A percentile compares a stretch with the other conserved stretches of the same genome.
These are phyloP conservation scores for Drosophila birchii DNA, from an alignment of 2,888 invertebrate genomes.

Conservation along the genomic window DNA sequence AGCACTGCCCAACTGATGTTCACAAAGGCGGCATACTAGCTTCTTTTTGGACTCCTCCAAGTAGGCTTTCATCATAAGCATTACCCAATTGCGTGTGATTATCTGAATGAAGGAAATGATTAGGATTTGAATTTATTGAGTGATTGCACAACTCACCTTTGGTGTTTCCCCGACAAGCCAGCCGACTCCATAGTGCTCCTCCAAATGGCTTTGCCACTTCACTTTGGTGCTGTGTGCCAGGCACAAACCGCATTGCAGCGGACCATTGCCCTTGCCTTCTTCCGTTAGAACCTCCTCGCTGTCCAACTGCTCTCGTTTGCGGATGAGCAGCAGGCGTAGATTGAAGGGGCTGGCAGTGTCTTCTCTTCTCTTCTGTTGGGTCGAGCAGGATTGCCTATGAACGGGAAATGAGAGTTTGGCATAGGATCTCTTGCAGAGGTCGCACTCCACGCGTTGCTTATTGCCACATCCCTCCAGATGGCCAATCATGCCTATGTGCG, in stretches of 20 bases:
- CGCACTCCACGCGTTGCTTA: constrained; percentile 66
- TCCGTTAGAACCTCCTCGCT: constrained; percentile 61
- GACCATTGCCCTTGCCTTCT: constrained; percentile 55
- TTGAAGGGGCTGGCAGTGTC: constrained; percentile 53
- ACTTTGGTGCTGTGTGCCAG: constrained; percentile 54
- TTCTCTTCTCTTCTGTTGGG: neutral
- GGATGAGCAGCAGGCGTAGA: constrained; percentile 76
- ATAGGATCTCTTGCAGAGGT: constrained; percentile 69
- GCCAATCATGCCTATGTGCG: constrained; percentile 75
- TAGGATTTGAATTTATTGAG: neutral
- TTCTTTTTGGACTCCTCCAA: constrained; percentile 54
- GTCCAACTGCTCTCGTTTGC: constrained; percentile 76
- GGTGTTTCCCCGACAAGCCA: constrained; percentile 73
- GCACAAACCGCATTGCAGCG: constrained; percentile 81
- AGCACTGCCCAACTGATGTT: constrained; percentile 65
- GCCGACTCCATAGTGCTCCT: constrained; percentile 83
- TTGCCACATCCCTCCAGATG: constrained; percentile 81
- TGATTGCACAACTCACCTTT: constrained; percentile 58
- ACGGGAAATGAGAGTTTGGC: constrained; percentile 41
- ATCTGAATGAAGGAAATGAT: constrained; percentile 48
- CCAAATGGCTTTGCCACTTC: constrained; percentile 74
- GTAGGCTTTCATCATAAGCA: constrained; percentile 64
- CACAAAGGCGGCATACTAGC: constrained; percentile 81
- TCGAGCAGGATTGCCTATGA: constrained; percentile 71
- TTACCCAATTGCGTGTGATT: constrained; percentile 56